Percentiles rank a stretch among this genome's conserved stretches.
phyloP scores from a whole-genome alignment of 2,797 vertebrate genomes.

The Enteromius radiatus region DNA sequence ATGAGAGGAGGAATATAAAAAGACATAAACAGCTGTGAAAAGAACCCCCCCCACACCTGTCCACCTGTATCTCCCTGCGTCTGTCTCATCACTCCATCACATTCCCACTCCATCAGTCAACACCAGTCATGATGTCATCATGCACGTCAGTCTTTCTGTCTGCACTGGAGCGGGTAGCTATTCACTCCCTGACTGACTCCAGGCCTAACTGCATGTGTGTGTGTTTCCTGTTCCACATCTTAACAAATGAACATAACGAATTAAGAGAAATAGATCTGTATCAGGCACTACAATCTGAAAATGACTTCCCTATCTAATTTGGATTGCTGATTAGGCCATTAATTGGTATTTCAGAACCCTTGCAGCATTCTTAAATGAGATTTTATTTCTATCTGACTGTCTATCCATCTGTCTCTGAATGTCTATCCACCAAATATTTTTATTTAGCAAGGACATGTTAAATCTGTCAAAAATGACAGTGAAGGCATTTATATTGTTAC shows the following conservation, averaged over 20 bases:
- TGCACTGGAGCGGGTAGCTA: slow-evolving; percentile 72
- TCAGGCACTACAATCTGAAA: background rate
- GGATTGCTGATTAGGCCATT: slow-evolving; percentile 4
- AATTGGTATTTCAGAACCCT: background rate
- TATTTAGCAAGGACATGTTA: background rate
- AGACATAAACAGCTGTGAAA: slow-evolving; percentile 60
- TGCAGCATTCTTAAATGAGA: slow-evolving; percentile 10
- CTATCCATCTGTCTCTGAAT: background rate
- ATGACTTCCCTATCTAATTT: slow-evolving; percentile 1
- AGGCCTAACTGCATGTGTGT: slow-evolving; percentile 51
- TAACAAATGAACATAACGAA: slow-evolving; percentile 24
- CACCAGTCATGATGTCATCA: slow-evolving; percentile 67
- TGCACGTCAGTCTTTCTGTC: slow-evolving; percentile 75
- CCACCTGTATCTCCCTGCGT: slow-evolving; percentile 67
- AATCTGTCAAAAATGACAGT: background rate
- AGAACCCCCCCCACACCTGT: slow-evolving; percentile 68
- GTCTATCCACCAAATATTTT: too few relatives aligned
- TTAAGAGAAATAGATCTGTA: slow-evolving; percentile 32
- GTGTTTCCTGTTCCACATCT: slow-evolving; percentile 38
- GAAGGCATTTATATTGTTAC: background rate
- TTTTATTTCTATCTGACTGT: background rate
- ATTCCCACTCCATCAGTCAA: slow-evolving; percentile 72
- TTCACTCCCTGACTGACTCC: slow-evolving; percentile 59
- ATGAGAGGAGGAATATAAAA: slow-evolving; percentile 49
- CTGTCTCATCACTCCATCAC: slow-evolving; percentile 77